Evolutionary conservation across 2,113 vertebrate genomes (phyloP).

Genomic region (Engystomops pustulosus): DNA sequence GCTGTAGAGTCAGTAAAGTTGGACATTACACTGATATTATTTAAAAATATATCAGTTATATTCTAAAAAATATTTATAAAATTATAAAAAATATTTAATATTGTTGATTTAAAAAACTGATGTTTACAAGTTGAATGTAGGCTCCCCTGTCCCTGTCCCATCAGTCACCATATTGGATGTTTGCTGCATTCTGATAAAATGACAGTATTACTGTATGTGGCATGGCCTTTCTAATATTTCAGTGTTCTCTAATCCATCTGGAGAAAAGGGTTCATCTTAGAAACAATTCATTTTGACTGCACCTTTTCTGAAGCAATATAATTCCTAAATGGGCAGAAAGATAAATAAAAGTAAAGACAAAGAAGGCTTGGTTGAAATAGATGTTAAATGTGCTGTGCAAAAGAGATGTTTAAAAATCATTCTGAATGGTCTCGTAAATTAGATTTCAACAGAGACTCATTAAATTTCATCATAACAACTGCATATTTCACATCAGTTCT

Average conservation of each 20-base stretch:
- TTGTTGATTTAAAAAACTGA: too few species aligned
- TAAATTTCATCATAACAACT: background rate
- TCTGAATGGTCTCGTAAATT: background rate
- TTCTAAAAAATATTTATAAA: too few species aligned
- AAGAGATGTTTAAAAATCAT: background rate
- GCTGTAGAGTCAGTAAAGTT: too few species aligned
- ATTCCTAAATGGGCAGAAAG: background rate
- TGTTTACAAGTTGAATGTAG: too few species aligned
- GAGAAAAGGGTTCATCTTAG: background rate
- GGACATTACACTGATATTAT: too few species aligned
- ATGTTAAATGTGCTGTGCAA: slow-evolving; percentile 19
- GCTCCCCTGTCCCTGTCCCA: background rate
- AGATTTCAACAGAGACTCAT: background rate
- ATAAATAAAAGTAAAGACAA: background rate
- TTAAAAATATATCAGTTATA: too few species aligned
- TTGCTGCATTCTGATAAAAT: too few species aligned
- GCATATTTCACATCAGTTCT: background rate
- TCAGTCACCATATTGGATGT: background rate
- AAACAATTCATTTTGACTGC: background rate
- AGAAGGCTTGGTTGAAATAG: background rate
- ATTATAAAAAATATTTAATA: too few species aligned
- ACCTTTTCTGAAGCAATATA: background rate
- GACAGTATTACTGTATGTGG: background rate
- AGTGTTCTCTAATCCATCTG: background rate
- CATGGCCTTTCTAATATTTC: background rate